phyloP scores from a whole-genome alignment of 2,113 vertebrate species.

The Lepus americanus region DNA sequence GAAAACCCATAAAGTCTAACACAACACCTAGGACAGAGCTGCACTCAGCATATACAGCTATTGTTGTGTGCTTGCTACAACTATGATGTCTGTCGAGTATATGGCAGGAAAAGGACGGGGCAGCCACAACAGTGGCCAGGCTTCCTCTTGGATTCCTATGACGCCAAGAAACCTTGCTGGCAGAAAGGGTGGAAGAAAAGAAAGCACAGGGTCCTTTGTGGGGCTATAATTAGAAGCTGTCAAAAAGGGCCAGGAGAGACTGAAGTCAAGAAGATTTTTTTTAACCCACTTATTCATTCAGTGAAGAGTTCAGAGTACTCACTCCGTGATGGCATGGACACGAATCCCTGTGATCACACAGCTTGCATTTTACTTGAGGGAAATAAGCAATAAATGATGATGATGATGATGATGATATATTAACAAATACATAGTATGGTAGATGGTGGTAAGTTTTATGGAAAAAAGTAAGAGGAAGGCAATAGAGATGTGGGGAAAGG shows the following conservation, averaged over 20 bases:
- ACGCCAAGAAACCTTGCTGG: rapidly evolving
- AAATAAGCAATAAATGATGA: not conserved
- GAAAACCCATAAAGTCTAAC: not conserved
- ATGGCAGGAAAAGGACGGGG: not conserved
- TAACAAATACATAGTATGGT: not conserved
- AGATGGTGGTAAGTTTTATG: not conserved
- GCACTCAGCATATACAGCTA: not conserved
- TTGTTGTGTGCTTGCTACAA: not conserved
- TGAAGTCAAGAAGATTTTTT: not conserved
- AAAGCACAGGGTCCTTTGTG: not conserved
- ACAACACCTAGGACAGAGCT: not conserved
- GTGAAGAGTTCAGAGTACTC: not conserved
- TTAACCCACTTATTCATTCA: not conserved
- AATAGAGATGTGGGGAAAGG: not conserved
- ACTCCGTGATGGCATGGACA: not conserved
- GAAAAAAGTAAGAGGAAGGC: not conserved
- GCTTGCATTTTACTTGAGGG: not conserved
- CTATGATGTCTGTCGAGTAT: not conserved
- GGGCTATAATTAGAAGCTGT: not conserved
- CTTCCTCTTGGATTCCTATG: not conserved
- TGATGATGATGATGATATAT: not conserved
- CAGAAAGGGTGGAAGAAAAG: not conserved
- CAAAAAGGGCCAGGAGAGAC: not conserved
- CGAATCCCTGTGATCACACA: not conserved
- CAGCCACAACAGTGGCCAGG: rapidly evolving